Conservation (phyloP, 2,113 vertebrate genomes). For the Argyrosomus japonicus region DNA sequence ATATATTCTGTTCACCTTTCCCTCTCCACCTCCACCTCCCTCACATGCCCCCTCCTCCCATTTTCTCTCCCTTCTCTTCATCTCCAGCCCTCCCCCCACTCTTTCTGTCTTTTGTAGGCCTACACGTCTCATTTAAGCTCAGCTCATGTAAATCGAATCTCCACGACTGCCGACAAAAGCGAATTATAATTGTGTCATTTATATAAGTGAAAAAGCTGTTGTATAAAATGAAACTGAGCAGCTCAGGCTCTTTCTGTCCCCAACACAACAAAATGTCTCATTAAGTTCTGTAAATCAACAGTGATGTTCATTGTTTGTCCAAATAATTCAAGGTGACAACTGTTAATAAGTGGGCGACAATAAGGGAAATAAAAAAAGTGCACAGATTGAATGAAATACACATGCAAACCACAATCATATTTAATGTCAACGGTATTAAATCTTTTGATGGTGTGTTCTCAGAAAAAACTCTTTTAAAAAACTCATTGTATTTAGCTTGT, state of each 20-base stretch:
- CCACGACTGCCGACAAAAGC: not conserved
- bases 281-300: not conserved
- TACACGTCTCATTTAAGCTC: not conserved
- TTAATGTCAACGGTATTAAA: slow-evolving; percentile 29
- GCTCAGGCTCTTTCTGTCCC: not conserved
- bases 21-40: not conserved
- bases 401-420: slow-evolving; percentile 19
- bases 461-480: not conserved
- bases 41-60: not conserved
- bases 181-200: not conserved
- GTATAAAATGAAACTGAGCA: not conserved
- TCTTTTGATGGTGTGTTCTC: slow-evolving; percentile 10
- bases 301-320: not conserved
- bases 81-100: not conserved
- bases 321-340: slow-evolving; percentile 14
- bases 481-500: slow-evolving; percentile 6
- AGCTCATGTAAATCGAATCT: not conserved
- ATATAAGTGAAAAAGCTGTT: not conserved
- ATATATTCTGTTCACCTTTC: slow-evolving; percentile 3
- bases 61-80: not conserved
- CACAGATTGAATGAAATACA: slow-evolving; percentile 14
- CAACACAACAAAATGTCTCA: not conserved
- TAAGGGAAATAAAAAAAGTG: fast-evolving
- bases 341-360: not conserved
- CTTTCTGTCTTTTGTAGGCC: not conserved